A percentile compares a stretch with the other conserved stretches of the same genome.
phyloP scores from a whole-genome alignment of 2,888 invertebrate genomes.

The Halictus quadricinctus region DNA sequence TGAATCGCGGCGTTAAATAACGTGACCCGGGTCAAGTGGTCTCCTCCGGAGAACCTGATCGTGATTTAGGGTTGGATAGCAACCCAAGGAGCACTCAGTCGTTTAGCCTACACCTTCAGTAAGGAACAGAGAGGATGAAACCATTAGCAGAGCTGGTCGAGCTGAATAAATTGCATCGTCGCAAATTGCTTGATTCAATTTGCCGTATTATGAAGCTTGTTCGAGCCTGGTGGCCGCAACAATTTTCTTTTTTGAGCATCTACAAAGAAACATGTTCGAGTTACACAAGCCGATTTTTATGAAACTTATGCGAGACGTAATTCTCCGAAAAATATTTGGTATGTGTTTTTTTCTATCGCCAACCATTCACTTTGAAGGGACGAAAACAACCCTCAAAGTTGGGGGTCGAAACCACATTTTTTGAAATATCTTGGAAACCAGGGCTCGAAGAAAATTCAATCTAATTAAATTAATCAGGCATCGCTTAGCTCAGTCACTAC shows the following conservation, averaged over 20 bases:
- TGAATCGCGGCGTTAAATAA: background rate
- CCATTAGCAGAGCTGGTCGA: background rate
- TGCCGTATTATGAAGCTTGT: background rate
- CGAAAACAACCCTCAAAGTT: too few relatives aligned
- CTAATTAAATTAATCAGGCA: background rate
- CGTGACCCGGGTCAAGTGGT: conserved; percentile 3
- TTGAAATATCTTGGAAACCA: too few relatives aligned
- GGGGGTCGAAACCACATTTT: too few relatives aligned
- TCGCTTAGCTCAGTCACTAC: background rate
- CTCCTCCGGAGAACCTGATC: background rate
- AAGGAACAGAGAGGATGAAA: background rate
- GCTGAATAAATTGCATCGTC: background rate
- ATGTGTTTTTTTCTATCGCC: too few relatives aligned
- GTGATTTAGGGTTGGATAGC: conserved; percentile 2
- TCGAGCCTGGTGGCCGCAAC: background rate
- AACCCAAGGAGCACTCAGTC: conserved; percentile 2
- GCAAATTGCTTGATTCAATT: background rate
- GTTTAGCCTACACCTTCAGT: background rate
- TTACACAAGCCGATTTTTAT: too few relatives aligned
- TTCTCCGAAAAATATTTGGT: too few relatives aligned
- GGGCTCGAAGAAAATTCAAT: too few relatives aligned
- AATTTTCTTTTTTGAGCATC: background rate
- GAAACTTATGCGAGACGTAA: too few relatives aligned
- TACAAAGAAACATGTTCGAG: too few relatives aligned
- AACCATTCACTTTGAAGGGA: too few relatives aligned